Evolutionary conservation across 1,140 invertebrate genomes (phyloP), one percentile per base, ranked within the genome.

Genomic region (Diorhabda elongata): DNA sequence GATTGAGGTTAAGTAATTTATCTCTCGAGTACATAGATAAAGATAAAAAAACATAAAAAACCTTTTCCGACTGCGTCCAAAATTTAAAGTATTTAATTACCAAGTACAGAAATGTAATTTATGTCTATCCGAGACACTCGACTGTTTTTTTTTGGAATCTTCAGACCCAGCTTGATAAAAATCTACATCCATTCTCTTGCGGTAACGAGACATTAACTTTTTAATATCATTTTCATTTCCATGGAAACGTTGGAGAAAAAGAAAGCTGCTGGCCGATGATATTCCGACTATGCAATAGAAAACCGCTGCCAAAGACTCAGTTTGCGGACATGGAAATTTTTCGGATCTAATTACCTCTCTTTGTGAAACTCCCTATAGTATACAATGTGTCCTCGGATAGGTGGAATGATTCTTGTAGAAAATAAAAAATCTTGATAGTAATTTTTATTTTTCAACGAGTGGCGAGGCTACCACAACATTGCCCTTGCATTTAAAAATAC

Each of bases 31-130:
- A 26, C 26, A 26, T 26, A 26, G 26, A 26, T 26, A 26, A 26
- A 26, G 26, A 26, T 26, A 26, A 26, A 26, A 26, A 26, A 26
- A 26, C 26, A 26, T 26, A 26, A 26, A 26, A 26, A 26, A 26
- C 26, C 26, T 26, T 1, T 26, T 26, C 26, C 26, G 26, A 26
- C 26, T 26, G 26, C 26, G 26, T 52, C 47, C 47, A 3, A 52
- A 52, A 52, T 52, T 52, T n/a, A 52, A 52, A 52, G 47, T 52
- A 52, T 52, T 52, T 52, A 52, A 52, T 52, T 52, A 52, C 47
- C 47, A 52, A 52, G 6, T 52, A n/a, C 6, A 52, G n/a, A 52
- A 52, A 52, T 52, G 6, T 52, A 52, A 52, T 52, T 52, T 52
- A 52, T 52, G 47, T 52, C 47, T 52, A 6, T 52, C 6, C 47